These are phyloP conservation scores for Bubo bubo DNA, from an alignment of 2,113 vertebrate species.

Conservation along the genomic window DNA sequence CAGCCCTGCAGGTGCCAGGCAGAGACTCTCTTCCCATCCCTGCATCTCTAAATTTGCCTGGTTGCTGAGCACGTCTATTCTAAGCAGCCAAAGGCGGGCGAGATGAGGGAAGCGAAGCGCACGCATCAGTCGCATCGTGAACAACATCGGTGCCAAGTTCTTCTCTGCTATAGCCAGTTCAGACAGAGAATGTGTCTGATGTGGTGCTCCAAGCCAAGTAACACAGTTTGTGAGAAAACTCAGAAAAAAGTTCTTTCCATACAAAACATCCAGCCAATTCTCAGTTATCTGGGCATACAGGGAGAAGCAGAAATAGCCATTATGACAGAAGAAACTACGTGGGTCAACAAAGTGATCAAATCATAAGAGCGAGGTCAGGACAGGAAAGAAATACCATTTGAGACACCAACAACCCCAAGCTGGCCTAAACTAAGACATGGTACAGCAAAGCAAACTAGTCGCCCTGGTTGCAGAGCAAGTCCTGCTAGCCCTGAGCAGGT, in stretches of 20 bases:
- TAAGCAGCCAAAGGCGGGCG: neutral
- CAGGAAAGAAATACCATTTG: neutral
- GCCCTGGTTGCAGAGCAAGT: neutral
- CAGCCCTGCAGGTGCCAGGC: constrained; percentile 11
- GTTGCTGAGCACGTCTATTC: constrained; percentile 10
- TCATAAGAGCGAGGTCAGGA: neutral
- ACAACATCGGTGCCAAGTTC: neutral
- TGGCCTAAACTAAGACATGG: neutral
- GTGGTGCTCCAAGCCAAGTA: neutral
- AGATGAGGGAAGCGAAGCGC: constrained; percentile 5
- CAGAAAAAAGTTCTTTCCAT: neutral
- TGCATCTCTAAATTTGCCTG: constrained; percentile 1
- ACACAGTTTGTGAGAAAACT: neutral
- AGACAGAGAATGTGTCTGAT: neutral
- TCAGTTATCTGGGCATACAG: neutral
- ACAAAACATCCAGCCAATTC: neutral
- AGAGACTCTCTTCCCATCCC: neutral
- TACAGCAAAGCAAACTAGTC: neutral
- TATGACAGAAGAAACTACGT: neutral
- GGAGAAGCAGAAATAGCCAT: neutral
- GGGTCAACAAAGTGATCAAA: neutral
- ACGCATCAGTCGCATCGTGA: neutral
- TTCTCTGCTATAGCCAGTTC: neutral
- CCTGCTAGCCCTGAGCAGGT: neutral
- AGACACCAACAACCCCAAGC: neutral